A percentile compares a stretch with the other conserved stretches of the same genome.
Evolutionary conservation across 2,888 invertebrate species (phyloP).

Genomic region (Dermolepida albohirtum): DNA sequence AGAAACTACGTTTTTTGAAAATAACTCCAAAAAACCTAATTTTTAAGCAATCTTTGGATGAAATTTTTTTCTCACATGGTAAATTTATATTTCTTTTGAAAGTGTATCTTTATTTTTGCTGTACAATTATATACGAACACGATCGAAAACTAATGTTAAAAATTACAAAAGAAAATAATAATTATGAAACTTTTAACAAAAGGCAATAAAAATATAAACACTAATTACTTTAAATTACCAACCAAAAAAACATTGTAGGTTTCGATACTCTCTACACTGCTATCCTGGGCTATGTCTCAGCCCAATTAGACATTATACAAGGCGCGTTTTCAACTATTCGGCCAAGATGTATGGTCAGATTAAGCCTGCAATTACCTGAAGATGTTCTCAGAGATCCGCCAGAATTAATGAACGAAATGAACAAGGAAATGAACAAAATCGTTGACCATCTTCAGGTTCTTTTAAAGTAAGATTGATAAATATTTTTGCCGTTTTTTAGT

Average conservation of each 20-base stretch:
- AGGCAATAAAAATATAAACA: no score
- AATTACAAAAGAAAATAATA: no score
- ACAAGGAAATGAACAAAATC: conserved; percentile 50
- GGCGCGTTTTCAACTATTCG: conserved; percentile 53
- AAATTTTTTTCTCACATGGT: no score
- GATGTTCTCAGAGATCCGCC: conserved; percentile 34
- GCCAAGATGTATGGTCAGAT: conserved; percentile 44
- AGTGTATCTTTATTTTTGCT: no score
- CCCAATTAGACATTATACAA: conserved; percentile 51
- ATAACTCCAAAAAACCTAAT: no score
- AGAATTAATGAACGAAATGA: conserved; percentile 48
- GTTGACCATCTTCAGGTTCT: conserved; percentile 52
- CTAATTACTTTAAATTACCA: no score
- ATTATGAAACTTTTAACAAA: no score
- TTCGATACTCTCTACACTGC: conserved; percentile 53
- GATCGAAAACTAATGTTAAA: no score
- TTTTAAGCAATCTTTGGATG: no score
- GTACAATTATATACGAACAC: no score
- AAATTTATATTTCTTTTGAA: no score
- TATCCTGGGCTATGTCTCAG: conserved; percentile 51
- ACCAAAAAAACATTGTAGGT: conserved; percentile 44
- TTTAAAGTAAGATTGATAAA: conserved; percentile 47
- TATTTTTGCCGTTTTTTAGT: not conserved
- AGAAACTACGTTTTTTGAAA: no score
- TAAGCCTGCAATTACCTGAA: conserved; percentile 28